Percentiles rank a stretch among this genome's conserved stretches.
Conservation (phyloP, 1,140 invertebrate species). For the Tetragnatha versicolor region DNA sequence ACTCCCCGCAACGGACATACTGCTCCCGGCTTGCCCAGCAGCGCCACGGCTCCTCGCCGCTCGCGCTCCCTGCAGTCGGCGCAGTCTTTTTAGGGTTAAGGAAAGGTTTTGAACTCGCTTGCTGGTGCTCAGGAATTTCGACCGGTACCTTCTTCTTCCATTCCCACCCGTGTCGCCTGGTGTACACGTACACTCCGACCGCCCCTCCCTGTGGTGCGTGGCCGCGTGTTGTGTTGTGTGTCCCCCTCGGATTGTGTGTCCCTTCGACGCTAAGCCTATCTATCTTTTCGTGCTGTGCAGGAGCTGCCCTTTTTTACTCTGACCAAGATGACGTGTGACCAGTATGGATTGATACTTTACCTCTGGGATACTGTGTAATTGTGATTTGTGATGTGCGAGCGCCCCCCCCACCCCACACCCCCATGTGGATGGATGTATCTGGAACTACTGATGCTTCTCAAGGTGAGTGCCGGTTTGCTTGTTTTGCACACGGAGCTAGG, state of each 20-base stretch:
- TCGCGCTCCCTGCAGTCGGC: slow-evolving; percentile 31
- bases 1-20: slow-evolving; percentile 51
- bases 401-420: too few species aligned
- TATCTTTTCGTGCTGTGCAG: too few species aligned
- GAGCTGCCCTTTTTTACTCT: too few species aligned
- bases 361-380: too few species aligned
- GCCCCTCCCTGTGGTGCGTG: slow-evolving; percentile 17
- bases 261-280: slow-evolving; percentile 50
- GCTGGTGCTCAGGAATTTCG: slow-evolving; percentile 47
- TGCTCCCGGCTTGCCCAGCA: slow-evolving; percentile 47
- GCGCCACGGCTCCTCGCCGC: slow-evolving; percentile 39
- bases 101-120: slow-evolving; percentile 33
- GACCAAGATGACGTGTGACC: too few species aligned
- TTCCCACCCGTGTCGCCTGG: slow-evolving; percentile 25
- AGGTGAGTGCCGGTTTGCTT: too few species aligned
- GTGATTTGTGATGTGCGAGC: too few species aligned
- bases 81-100: slow-evolving; percentile 55
- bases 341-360: too few species aligned
- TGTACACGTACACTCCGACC: slow-evolving; percentile 36
- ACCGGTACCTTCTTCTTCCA: slow-evolving; percentile 19
- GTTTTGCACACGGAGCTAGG: too few species aligned
- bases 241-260: slow-evolving; percentile 19
- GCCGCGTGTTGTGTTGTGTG: slow-evolving; percentile 9
- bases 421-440: too few species aligned
- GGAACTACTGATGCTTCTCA: too few species aligned